A percentile compares a stretch with the other conserved stretches of the same genome.
phyloP scores from a whole-genome alignment of 2,113 vertebrate genomes.

The Peucedramus taeniatus region DNA sequence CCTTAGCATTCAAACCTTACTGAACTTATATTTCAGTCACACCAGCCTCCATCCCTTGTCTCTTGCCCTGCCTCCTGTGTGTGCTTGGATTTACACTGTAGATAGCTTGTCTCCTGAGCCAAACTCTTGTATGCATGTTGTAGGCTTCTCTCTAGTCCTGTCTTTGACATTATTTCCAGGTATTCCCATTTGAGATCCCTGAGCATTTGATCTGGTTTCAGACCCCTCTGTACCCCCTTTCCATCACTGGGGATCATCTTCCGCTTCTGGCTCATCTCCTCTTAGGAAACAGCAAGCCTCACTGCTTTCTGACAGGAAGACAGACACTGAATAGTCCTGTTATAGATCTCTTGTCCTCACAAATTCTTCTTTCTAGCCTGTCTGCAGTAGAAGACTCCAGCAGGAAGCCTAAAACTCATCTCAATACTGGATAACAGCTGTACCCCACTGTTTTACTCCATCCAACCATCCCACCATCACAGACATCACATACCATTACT shows the following conservation, averaged over 20 bases:
- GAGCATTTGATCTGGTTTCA: neutral
- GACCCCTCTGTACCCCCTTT: accelerated
- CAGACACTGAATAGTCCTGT: neutral
- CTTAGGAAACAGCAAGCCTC: neutral
- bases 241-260: neutral
- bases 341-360: neutral
- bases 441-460: neutral
- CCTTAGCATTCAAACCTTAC: neutral
- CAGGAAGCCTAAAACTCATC: neutral
- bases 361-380: neutral
- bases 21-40: neutral
- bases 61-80: neutral
- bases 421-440: neutral
- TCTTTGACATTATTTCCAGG: neutral
- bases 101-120: neutral
- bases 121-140: neutral
- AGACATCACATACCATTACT: neutral
- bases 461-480: neutral
- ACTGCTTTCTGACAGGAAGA: neutral
- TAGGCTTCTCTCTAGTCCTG: neutral
- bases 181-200: neutral
- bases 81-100: neutral
- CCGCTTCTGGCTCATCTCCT: neutral
- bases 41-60: neutral
- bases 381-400: neutral